Evolutionary conservation across 2,888 invertebrate species (phyloP).

Genomic region (Myathropa florea): DNA sequence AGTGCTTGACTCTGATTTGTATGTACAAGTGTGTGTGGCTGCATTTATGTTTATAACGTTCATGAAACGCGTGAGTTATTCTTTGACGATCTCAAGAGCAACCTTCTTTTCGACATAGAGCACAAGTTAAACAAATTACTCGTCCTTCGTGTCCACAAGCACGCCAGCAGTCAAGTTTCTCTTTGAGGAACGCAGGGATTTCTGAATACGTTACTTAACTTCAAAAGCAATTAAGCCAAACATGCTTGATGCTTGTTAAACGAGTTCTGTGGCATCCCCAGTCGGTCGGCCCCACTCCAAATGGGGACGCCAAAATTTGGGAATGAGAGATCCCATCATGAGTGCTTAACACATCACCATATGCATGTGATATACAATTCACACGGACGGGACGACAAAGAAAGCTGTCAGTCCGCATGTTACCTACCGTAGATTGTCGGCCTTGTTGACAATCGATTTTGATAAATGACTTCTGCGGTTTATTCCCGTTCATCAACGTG

Average conservation of each 20-base stretch:
- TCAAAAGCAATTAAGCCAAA: conserved; percentile 29
- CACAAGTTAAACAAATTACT: not conserved
- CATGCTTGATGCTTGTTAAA: conserved; percentile 16
- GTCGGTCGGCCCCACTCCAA: not conserved
- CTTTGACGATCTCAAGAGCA: not conserved
- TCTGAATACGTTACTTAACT: not conserved
- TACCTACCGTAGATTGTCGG: not conserved
- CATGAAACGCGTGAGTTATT: not conserved
- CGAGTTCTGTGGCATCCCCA: conserved; percentile 8
- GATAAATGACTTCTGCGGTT: not conserved
- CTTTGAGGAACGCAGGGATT: not conserved
- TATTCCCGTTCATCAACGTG: not conserved
- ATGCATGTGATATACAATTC: not conserved
- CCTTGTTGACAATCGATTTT: not conserved
- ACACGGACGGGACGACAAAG: not conserved
- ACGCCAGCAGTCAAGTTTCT: not conserved
- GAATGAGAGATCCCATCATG: not conserved
- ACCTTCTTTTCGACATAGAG: not conserved
- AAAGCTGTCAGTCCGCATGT: not conserved
- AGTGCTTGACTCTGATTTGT: not conserved
- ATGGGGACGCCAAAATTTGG: not conserved
- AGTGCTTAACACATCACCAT: not conserved
- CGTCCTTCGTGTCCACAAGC: not conserved
- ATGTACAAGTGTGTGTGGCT: not conserved
- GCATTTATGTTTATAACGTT: not conserved